Base-by-base conservation (phyloP, 2,797 vertebrate genomes). In the Huso huso region DNA sequence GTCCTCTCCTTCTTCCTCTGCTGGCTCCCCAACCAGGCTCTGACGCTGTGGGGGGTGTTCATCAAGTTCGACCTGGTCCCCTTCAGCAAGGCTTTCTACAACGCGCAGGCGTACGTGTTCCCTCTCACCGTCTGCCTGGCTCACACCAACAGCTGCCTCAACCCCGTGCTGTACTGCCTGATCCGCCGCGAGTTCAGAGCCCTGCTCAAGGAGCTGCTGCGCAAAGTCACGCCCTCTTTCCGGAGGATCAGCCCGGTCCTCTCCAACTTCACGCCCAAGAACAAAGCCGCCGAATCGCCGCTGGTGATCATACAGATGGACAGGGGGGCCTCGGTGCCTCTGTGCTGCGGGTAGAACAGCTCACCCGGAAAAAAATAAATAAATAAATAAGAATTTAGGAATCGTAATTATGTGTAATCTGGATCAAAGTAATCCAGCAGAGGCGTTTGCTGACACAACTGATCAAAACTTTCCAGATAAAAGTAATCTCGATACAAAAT, bases 1-100 rank as follows among this genome's bases (percentile, higher is more conserved):
- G 89, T 91, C 37, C 75, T 92, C 52, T 86, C 88, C 48, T 92
- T 92, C 70, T 91, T 92, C 76, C 11, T 91, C 63, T 91, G 90
- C 78, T 92, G 90, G 89, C 82, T 92, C 63, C 90, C 90, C 61
- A 91, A 91, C 70, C 90, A 91, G 77, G 88, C 90, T 0, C 79
- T 91, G 63, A 92, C 90, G 5, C 69, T 90, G 61, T 92, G 90
- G 90, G 87, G 90, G 0, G 85, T 89, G 68, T 73, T 91, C 1
- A 90, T 91, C 69, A 91, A 92, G 69, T 88, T 91, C 51, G 88
- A 91, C 79, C 64, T 89, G 74, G 86, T 89, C 68, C 88, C 88
- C 58, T 91, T 91, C 74, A 89, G 78, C 18, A 87, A 87, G 65
- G 88, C 88, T 48, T 91, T 90, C 78, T 92, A 91, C 75, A 89